phyloP scores from a whole-genome alignment of 2,797 vertebrate species.

The Pagetopsis macropterus region DNA sequence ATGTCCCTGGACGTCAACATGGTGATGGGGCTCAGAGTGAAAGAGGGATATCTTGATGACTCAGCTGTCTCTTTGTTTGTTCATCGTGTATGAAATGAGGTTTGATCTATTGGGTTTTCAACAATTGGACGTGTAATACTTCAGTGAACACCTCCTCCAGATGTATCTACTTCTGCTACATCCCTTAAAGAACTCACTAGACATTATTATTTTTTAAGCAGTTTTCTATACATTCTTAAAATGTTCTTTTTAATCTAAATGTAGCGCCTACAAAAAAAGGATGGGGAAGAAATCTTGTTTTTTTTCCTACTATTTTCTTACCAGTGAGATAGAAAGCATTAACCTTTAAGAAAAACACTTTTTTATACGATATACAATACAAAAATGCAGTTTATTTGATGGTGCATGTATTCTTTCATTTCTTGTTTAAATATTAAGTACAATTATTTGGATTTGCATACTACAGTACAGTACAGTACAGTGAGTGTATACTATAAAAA shows the following conservation, averaged over 20 bases:
- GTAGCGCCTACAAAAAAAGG: too few species aligned
- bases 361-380: neutral
- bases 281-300: neutral
- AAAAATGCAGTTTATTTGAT: neutral
- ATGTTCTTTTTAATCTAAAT: too few species aligned
- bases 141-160: neutral
- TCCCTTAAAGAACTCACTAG: neutral
- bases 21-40: neutral
- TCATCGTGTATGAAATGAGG: neutral
- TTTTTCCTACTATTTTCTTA: neutral
- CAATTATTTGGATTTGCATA: neutral
- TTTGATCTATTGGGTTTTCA: neutral
- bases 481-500: neutral
- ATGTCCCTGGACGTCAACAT: neutral
- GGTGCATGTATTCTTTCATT: neutral
- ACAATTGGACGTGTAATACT: neutral
- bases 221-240: too few species aligned
- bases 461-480: neutral
- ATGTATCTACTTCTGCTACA: neutral
- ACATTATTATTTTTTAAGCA: neutral
- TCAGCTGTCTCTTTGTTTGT: constrained; percentile 14
- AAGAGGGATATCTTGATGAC: neutral
- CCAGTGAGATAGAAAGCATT: neutral
- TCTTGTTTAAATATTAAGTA: neutral
- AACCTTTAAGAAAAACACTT: neutral